Base-by-base conservation (phyloP, 2,113 vertebrate genomes). In the Meriones unguiculatus region DNA sequence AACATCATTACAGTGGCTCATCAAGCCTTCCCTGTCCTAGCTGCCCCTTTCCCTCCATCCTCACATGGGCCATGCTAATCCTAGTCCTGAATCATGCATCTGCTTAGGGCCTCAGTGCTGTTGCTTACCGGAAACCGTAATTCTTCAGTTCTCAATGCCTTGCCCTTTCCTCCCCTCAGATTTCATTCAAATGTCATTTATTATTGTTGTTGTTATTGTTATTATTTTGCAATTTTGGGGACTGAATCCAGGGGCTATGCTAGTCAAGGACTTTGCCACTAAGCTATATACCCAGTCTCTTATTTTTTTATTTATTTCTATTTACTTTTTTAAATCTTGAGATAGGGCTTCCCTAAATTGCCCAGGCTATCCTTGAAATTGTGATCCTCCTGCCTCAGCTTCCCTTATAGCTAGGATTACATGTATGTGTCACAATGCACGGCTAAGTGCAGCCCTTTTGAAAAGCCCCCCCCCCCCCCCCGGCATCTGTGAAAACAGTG, bases 101-200 rank as follows among this genome's bases (percentile, higher is more conserved):
- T 78, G 57, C 70, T 50, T 32, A 54, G 46, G 54, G 20, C 41
- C 69, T 65, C 35, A 20, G 4, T 11, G 15, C 62, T 78, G 86
- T 38, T 72, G 59, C 94, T 76, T 69, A 24, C 90, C 38, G 38
- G 38, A 95, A 96, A 77, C 54, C 38, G 25, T 65, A n/a, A 87
- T 87, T 73, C n/a, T 35, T 46, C 18, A 24, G 38, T 88, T 77
- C 46, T 88, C 38, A 9, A 30, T 0, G 25, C 32, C 35, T 92
- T 54, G 38, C 78, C 50, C 72, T 5, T 96, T 35, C 22, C 24
- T 93, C 69, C 52, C 24, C 46, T 81, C 25, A 73, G 28, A n/a
- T 88, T 57, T 78, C 57, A 46, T 32, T 87, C 64, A 67, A 69
- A 69, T 50, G 41, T 10, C 28, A 50, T 20, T 75, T 76, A 25